Base-by-base conservation (phyloP, 1,140 invertebrate genomes). In the Drosophila mauritiana region DNA sequence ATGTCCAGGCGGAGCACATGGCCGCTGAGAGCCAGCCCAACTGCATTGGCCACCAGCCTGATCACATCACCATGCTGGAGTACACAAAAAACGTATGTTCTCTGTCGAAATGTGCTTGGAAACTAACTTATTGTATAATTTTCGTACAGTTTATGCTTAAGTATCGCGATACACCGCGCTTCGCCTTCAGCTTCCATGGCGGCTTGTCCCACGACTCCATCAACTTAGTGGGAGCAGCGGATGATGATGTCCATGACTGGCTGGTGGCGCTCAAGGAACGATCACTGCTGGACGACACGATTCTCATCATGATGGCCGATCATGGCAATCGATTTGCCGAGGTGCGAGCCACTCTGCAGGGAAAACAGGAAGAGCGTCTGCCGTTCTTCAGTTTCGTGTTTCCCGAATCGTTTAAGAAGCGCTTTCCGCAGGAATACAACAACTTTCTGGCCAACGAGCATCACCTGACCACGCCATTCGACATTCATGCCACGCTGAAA, bases 181-280 rank as follows among this genome's bases (percentile, higher is more conserved):
- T 98, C 91, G 92, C 95, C 1, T 98, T 99, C 91, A 96, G 95
- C 31, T 98, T 97, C 93, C 97, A 98, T 85, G 95, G 95, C 0
- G 97, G 98, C 89, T 93, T 98, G n/a, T 98, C 97, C 4, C 96
- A 98, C 82, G 96, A 98, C 90, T 95, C 97, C 78, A 95, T 96
- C 80, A 97, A 97, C 93, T 93, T 96, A 80, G 94, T 98, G 22
- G 94, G 95, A 39, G 94, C 94, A 6, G 95, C 96, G 1, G 98
- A 98, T 92, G 93, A 95, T 2, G 96, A 97, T 91, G 91, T 96
- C 7, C 93, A 94, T 10, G 92, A 94, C 1, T 96, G 96, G 93
- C 78, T 97, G 3, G 92, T 93, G 51, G 86, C 92, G 36, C 92
- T 97, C 13, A 93, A 95, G 31, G 84, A 93, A n/a, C 92, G 92